Evolutionary conservation across 2,113 vertebrate species (phyloP).

Genomic region (Dissostichus mawsoni): DNA sequence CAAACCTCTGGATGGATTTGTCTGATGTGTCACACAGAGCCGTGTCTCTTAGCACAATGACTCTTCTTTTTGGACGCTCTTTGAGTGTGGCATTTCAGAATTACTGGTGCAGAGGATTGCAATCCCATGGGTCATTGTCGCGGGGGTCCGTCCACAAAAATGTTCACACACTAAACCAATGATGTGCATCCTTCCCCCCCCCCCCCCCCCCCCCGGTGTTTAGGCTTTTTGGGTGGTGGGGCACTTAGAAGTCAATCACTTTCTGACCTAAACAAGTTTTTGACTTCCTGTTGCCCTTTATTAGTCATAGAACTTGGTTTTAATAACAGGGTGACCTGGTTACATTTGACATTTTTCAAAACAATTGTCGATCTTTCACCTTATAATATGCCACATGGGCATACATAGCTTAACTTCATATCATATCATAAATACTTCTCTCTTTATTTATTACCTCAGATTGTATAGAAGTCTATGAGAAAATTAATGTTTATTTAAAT

Average conservation of each 20-base stretch:
- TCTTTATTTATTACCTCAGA: too few species aligned
- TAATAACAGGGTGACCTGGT: too few species aligned
- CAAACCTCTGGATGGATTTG: conserved; percentile 46
- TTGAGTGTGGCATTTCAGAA: conserved; percentile 40
- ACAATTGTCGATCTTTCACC: too few species aligned
- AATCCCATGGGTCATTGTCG: conserved; percentile 24
- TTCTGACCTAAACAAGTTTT: background rate
- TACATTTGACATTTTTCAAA: too few species aligned
- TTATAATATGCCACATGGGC: too few species aligned
- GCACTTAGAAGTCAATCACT: background rate
- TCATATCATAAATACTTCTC: too few species aligned
- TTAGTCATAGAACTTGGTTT: background rate
- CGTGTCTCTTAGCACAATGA: conserved; percentile 30
- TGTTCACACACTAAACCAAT: conserved; percentile 32
- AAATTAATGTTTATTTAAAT: too few species aligned
- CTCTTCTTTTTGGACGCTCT: conserved; percentile 27
- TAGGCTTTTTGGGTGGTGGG: background rate
- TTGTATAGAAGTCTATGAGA: too few species aligned
- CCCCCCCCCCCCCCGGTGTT: background rate
- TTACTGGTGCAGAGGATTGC: conserved; percentile 27
- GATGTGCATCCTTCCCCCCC: background rate
- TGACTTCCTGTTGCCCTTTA: background rate
- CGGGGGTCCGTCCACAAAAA: conserved; percentile 1
- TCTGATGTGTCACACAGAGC: conserved; percentile 51
- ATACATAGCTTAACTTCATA: too few species aligned